Conservation (phyloP, 2,888 invertebrate species). For the Thymelicus lineola region DNA sequence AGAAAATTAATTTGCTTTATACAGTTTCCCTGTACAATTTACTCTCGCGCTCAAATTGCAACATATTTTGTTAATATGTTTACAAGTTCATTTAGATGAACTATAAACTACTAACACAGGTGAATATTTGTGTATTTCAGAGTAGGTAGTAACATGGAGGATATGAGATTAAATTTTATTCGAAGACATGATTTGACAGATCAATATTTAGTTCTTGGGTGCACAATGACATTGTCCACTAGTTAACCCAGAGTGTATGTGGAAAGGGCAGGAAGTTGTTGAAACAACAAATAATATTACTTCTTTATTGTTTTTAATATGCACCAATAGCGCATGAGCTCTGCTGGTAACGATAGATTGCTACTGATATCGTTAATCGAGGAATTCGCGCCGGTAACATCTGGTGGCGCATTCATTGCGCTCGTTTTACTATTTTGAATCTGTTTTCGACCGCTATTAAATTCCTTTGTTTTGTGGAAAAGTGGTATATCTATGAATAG, state of each 20-base stretch:
- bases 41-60: slow-evolving; percentile 1
- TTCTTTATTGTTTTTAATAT: not conserved
- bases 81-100: slow-evolving; percentile 2
- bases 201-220: too few species aligned
- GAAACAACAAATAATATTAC: too few species aligned
- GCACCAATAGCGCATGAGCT: slow-evolving; percentile 1
- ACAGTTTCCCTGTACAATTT: slow-evolving; percentile 23
- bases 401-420: slow-evolving; percentile 6
- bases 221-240: too few species aligned
- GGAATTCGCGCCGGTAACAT: slow-evolving; percentile 11
- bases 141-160: too few species aligned
- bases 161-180: not conserved
- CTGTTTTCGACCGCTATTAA: slow-evolving; percentile 1
- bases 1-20: slow-evolving; percentile 35
- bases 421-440: slow-evolving; percentile 12
- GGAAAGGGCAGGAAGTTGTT: too few species aligned
- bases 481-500: too few species aligned
- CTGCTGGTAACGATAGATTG: slow-evolving; percentile 15
- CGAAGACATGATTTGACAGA: too few species aligned
- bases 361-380: slow-evolving; percentile 22
- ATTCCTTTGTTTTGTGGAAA: slow-evolving; percentile 2
- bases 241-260: too few species aligned
- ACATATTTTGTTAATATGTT: slow-evolving; percentile 1
- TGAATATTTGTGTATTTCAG: too few species aligned
- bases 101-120: too few species aligned